phyloP scores from a whole-genome alignment of 2,888 invertebrate genomes.

The Phanerotoma sp. region DNA sequence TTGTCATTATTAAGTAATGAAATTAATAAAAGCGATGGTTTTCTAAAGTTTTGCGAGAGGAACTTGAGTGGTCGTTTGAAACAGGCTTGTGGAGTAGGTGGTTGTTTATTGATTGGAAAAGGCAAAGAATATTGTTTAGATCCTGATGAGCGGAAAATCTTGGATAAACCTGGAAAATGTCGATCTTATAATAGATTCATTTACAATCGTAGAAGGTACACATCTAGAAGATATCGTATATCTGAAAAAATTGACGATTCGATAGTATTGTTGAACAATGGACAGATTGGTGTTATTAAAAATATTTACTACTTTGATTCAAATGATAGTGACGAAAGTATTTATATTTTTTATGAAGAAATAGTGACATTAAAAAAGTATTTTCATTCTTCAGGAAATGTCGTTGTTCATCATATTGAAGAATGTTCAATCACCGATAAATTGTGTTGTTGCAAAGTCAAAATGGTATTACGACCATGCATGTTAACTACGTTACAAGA shows the following conservation, averaged over 20 bases:
- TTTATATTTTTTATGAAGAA: no score
- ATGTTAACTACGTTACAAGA: conserved; percentile 9
- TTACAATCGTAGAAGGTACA: neutral
- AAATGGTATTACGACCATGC: conserved; percentile 8
- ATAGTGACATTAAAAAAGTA: neutral
- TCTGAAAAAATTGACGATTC: neutral
- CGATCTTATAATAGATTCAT: neutral
- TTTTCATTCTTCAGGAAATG: conserved; percentile 14
- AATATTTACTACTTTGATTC: neutral
- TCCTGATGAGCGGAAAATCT: neutral
- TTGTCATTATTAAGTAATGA: neutral
- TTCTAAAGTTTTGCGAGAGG: conserved; percentile 4
- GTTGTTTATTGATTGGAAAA: neutral
- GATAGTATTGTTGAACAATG: neutral
- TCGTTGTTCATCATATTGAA: conserved; percentile 9
- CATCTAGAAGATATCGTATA: neutral
- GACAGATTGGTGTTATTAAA: neutral
- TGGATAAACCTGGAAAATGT: neutral
- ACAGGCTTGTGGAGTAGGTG: neutral
- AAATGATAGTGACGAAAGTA: neutral
- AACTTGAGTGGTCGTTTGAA: conserved; percentile 4
- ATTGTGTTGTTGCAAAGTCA: conserved; percentile 2
- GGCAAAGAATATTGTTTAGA: conserved; percentile 10
- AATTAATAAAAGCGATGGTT: neutral
- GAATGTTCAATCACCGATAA: conserved; percentile 9